Conservation (phyloP, 2,797 vertebrate genomes). For the Ceryle rudis region DNA sequence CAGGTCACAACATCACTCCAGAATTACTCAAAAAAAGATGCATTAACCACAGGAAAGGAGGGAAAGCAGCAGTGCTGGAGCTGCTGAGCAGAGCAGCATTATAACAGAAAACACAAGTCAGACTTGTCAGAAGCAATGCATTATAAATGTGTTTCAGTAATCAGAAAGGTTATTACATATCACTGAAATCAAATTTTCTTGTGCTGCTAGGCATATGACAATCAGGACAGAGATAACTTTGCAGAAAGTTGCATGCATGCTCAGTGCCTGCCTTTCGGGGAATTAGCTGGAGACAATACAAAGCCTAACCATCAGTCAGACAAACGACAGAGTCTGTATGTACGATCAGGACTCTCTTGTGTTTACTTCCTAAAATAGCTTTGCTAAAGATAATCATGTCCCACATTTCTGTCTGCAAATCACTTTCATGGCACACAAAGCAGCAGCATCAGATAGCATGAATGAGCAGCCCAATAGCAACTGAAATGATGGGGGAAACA, state of each 20-base stretch:
- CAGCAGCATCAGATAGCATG: neutral
- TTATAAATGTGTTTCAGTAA: neutral
- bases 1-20: neutral
- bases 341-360: neutral
- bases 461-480: neutral
- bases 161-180: neutral
- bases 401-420: conserved; percentile 7
- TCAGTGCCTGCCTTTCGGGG: neutral
- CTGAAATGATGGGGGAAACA: neutral
- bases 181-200: conserved; percentile 3
- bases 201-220: neutral
- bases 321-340: neutral
- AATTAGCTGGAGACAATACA: conserved; percentile 38
- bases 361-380: conserved; percentile 37
- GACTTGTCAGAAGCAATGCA: neutral
- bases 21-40: neutral
- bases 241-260: neutral
- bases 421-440: neutral
- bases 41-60: neutral
- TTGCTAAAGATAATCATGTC: neutral
- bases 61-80: neutral
- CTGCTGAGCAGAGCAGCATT: neutral
- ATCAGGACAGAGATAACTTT: neutral
- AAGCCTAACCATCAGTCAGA: neutral
- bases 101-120: neutral